These are phyloP conservation scores for Phalangium opilio DNA, from an alignment of 2,888 invertebrate genomes.

Conservation along the genomic window DNA sequence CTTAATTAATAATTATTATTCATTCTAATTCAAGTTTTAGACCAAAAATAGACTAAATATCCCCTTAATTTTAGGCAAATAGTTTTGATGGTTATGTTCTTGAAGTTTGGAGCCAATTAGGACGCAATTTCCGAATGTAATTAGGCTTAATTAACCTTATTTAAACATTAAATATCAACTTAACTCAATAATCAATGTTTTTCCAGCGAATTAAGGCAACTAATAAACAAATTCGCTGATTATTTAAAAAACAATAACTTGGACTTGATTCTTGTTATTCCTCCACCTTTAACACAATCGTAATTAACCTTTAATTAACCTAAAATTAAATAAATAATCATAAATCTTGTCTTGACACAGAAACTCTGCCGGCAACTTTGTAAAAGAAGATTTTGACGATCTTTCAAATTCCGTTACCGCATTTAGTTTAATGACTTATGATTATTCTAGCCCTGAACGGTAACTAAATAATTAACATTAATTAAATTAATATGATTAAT, in stretches of 20 bases:
- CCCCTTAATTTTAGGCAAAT: constrained; percentile 47
- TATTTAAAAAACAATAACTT: constrained; percentile 20
- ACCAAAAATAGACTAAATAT: no score
- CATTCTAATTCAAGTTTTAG: no score
- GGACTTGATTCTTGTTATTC: constrained; percentile 52
- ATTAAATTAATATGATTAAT: background rate
- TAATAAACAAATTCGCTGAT: constrained; percentile 24
- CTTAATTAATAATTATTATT: no score
- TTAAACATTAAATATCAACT: background rate
- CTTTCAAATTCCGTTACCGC: constrained; percentile 61
- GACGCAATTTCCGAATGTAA: constrained; percentile 42
- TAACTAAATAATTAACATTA: constrained; percentile 22
- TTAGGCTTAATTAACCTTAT: background rate
- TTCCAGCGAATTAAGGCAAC: constrained; percentile 28
- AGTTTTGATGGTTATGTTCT: constrained; percentile 78
- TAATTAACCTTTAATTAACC: constrained; percentile 13
- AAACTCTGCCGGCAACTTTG: constrained; percentile 44
- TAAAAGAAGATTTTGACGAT: constrained; percentile 54
- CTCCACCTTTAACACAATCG: constrained; percentile 41
- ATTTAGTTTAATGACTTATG: constrained; percentile 94
- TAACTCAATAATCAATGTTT: constrained; percentile 4
- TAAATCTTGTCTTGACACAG: background rate
- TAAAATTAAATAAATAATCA: background rate
- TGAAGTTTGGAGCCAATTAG: constrained; percentile 61
- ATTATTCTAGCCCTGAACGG: constrained; percentile 68